A percentile compares a stretch with the other conserved stretches of the same genome.
phyloP scores from a whole-genome alignment of 1,140 invertebrate genomes.

The Drosophila kohkoa region DNA sequence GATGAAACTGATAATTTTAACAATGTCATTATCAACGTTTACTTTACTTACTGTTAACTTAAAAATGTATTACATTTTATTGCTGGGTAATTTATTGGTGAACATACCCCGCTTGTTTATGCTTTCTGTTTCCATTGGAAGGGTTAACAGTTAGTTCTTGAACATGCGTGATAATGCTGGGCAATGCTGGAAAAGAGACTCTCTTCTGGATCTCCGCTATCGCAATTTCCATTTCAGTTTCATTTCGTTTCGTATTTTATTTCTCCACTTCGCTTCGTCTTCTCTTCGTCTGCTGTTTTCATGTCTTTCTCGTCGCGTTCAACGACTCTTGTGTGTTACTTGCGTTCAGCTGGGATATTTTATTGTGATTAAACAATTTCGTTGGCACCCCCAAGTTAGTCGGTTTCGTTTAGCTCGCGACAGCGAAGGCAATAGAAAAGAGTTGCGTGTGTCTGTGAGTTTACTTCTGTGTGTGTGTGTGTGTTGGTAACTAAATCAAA shows the following conservation, averaged over 20 bases:
- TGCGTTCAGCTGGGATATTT: conserved; percentile 50
- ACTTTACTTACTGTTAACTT: too few species aligned
- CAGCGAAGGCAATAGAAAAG: conserved; percentile 26
- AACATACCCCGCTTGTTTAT: neutral
- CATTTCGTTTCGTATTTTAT: neutral
- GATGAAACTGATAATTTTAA: too few species aligned
- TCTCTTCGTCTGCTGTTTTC: conserved; percentile 11
- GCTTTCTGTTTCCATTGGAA: conserved; percentile 1
- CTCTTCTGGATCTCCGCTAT: conserved; percentile 38
- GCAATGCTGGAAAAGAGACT: neutral
- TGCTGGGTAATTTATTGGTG: neutral
- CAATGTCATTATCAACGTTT: too few species aligned
- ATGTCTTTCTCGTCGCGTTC: conserved; percentile 26
- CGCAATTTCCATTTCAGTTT: conserved; percentile 1
- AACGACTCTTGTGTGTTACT: conserved; percentile 36
- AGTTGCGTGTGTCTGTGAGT: conserved; percentile 9
- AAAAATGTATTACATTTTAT: too few species aligned
- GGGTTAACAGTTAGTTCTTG: conserved; percentile 19
- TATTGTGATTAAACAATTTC: conserved; percentile 61
- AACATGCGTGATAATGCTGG: neutral
- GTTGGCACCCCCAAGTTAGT: conserved; percentile 39
- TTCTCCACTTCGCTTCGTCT: conserved; percentile 22
- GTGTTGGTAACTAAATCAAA: conserved; percentile 14
- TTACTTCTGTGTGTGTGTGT: conserved; percentile 8
- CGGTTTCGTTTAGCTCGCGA: conserved; percentile 25